Evolutionary conservation across 92 coral and sea anemone species (phyloP).

Genomic region (Phenganax subtilis): DNA sequence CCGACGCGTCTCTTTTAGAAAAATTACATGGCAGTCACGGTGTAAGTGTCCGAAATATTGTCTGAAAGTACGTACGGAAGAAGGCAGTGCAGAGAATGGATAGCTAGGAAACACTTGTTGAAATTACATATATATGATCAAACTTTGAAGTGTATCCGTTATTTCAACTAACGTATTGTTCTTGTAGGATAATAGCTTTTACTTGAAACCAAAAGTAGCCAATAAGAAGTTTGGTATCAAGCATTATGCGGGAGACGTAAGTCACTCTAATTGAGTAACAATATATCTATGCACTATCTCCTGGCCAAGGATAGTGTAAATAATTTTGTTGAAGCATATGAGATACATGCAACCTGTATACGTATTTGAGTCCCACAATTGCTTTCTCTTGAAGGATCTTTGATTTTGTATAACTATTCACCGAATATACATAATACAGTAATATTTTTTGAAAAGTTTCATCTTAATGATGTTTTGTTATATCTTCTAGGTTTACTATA

Average conservation of each 20-base stretch:
- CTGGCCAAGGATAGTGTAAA: no score
- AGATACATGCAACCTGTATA: no score
- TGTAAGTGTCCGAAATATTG: slow-evolving; percentile 47
- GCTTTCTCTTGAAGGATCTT: no score
- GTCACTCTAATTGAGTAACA: not conserved
- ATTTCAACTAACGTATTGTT: not conserved
- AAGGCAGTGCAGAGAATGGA: no score
- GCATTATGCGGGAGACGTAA: slow-evolving; percentile 99
- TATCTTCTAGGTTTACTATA: slow-evolving; percentile 66
- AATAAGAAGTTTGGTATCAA: slow-evolving; percentile 91
- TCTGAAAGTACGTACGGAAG: not conserved
- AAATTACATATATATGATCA: not conserved
- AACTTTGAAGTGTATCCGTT: not conserved
- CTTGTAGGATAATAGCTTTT: slow-evolving; percentile 71
- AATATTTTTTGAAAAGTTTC: not conserved
- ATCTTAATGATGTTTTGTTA: not conserved
- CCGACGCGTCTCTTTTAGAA: slow-evolving; percentile 83
- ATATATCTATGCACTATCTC: not conserved
- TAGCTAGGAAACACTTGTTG: not conserved
- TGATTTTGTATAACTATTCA: not conserved
- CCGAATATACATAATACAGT: not conserved
- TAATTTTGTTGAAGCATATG: no score
- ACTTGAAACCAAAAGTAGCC: slow-evolving; percentile 89
- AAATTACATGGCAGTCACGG: slow-evolving; percentile 93
- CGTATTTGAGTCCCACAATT: no score